Conservation (phyloP, 2,113 vertebrate genomes). For the Narcine bancroftii region DNA sequence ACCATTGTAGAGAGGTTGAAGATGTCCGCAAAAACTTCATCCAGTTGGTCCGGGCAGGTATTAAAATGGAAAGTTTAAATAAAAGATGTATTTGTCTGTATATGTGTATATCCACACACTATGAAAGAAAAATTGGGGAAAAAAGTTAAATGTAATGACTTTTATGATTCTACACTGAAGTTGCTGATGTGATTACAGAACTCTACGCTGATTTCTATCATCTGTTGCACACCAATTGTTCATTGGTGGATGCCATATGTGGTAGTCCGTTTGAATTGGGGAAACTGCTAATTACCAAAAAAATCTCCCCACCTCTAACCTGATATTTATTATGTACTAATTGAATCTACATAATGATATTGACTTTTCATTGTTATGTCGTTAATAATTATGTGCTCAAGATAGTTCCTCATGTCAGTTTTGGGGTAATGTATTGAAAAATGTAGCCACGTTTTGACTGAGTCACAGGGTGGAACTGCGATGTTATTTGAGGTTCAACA, state of each 20-base stretch:
- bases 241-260: background rate
- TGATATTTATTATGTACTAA: background rate
- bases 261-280: background rate
- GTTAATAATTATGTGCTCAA: background rate
- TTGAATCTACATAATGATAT: background rate
- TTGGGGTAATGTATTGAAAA: constrained; percentile 38
- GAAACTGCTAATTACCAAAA: background rate
- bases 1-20: no score
- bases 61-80: no score
- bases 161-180: no score
- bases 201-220: no score
- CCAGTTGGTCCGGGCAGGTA: no score
- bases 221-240: background rate
- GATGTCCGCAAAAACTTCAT: no score
- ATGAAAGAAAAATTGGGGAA: no score
- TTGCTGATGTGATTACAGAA: no score
- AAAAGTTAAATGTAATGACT: no score
- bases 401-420: background rate
- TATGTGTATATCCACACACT: no score
- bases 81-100: no score
- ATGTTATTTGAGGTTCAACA: constrained; percentile 30
- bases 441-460: background rate
- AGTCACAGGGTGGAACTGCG: background rate
- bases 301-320: background rate
- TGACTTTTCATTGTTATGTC: background rate